Conservation (phyloP, 2,797 vertebrate genomes). For the Philypnodon macrostomus region DNA sequence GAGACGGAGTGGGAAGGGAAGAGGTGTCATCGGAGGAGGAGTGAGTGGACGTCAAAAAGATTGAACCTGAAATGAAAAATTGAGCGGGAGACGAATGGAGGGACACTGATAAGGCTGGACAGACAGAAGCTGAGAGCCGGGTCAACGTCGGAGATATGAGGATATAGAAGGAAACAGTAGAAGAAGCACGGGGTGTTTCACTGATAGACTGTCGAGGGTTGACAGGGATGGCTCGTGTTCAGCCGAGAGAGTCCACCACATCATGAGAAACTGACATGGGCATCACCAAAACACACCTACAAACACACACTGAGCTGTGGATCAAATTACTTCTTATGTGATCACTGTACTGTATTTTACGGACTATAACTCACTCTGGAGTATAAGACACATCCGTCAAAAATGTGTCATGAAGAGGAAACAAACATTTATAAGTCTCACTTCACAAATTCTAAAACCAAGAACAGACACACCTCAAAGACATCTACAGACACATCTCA, state of each 20-base stretch:
- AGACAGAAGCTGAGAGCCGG: constrained; percentile 49
- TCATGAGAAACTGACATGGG: constrained; percentile 45
- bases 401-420: too few relatives aligned
- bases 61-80: constrained; percentile 77
- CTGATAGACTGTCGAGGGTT: constrained; percentile 69
- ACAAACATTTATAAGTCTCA: too few relatives aligned
- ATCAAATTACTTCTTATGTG: constrained; percentile 13
- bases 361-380: too few relatives aligned
- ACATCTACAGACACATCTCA: too few relatives aligned
- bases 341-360: constrained; percentile 2
- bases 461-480: too few relatives aligned
- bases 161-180: constrained; percentile 30
- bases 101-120: constrained; percentile 62
- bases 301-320: constrained; percentile 16
- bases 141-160: constrained; percentile 38
- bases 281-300: constrained; percentile 24
- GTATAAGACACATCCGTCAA: too few relatives aligned
- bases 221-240: constrained; percentile 69
- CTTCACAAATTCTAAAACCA: too few relatives aligned
- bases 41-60: constrained; percentile 61
- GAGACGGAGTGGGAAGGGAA: constrained; percentile 42
- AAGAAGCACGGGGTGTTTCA: constrained; percentile 57
- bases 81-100: constrained; percentile 66
- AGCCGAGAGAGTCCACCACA: constrained; percentile 57
- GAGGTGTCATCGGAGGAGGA: constrained; percentile 47